Base-by-base conservation (phyloP, 37 sponge, comb jelly and placozoan genomes). In the Amphimedon queenslandica region DNA sequence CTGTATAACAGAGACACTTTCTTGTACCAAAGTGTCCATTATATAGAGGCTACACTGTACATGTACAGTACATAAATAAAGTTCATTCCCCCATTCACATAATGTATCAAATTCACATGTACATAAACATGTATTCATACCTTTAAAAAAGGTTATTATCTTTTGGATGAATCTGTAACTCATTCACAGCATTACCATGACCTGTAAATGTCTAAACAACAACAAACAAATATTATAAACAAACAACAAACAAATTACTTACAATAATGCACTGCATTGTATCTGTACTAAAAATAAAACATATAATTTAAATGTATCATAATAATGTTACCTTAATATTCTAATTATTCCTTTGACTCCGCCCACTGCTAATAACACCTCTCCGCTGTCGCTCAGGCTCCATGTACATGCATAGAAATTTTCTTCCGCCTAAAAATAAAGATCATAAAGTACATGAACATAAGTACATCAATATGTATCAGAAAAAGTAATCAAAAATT, bases 101-200 rank as follows among this genome's bases (percentile, higher is more conserved):
- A n/a, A n/a, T n/a, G n/a, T n/a, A n/a, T n/a, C n/a, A n/a, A n/a
- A n/a, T n/a, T n/a, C n/a, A n/a, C n/a, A n/a, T n/a, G n/a, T n/a
- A 24, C 3, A 24, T 23, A 37, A 2, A 23, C 40, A 65, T 47
- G 6, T 30, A 85, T 88, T 91, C 82, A 94, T 98, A 65, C 95
- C 89, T 28, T 90, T 93, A 77, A 18, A 98, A 74, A 0, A 94
- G 82, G 30, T 73, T 69, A 23, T 70, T 79, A 67, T 92, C 72
- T 1, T 11, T 16, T 8, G 90, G 89, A 47, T 92, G 95, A 8
- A 87, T 57, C 47, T 88, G 89, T 43, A 98, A 61, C 68, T 98
- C 99, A 72, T 98, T 98, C 18, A 98, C 81, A 27, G 95, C 77
- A 63, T 84, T 87, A 20, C 95, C 95, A 74, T 94, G 95, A 39